phyloP scores from a whole-genome alignment of 2,113 vertebrate species.

The Hassar affinis region DNA sequence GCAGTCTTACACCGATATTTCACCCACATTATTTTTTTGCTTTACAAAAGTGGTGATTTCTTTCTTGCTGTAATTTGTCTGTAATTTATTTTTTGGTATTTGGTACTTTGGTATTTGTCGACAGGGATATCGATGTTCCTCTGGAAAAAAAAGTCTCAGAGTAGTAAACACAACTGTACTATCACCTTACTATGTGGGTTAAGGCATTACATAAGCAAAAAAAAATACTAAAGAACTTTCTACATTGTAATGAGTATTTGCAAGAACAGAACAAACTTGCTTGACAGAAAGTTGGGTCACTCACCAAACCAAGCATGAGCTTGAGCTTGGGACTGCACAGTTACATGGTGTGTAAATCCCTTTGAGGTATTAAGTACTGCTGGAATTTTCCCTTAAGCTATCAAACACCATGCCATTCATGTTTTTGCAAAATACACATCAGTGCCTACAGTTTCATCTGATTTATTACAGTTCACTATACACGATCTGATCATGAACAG shows the following conservation, averaged over 20 bases:
- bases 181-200: neutral
- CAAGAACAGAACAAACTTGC: constrained; percentile 23
- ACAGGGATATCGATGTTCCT: neutral
- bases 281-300: constrained; percentile 31
- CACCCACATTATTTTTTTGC: too few species aligned
- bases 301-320: neutral
- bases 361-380: neutral
- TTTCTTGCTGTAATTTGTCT: neutral
- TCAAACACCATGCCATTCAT: neutral
- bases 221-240: constrained; percentile 1
- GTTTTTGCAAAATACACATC: neutral
- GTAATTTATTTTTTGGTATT: too few species aligned
- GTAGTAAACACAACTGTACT: neutral
- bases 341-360: too few species aligned
- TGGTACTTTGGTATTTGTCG: neutral
- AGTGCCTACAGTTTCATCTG: neutral
- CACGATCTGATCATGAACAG: neutral
- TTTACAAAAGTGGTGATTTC: too few species aligned
- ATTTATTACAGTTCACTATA: neutral
- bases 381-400: neutral
- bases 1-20: too few species aligned
- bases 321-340: neutral
- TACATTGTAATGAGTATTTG: constrained; percentile 39
- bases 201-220: constrained; percentile 3
- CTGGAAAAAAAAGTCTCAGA: neutral